A percentile compares a stretch with the other conserved stretches of the same genome.
Conservation (phyloP, 1,140 invertebrate genomes). For the Dinoponera quadriceps region DNA sequence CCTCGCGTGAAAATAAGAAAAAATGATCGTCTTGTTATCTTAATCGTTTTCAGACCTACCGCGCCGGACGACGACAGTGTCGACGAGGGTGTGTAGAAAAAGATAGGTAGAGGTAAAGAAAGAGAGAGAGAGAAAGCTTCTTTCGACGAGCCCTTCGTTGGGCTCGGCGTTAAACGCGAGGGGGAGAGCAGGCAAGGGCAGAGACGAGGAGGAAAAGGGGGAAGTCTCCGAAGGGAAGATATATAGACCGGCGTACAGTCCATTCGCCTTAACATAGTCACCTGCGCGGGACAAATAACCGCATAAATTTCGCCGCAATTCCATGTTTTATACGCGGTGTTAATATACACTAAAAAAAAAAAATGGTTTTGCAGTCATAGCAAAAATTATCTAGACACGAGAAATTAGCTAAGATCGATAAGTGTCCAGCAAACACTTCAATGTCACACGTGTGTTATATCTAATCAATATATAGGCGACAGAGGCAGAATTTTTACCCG, state of each 20-base stretch:
- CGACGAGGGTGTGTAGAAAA: neutral
- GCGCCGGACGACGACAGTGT: constrained; percentile 1
- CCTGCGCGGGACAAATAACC: constrained; percentile 67
- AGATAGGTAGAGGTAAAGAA: neutral
- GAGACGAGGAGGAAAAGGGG: neutral
- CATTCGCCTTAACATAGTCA: constrained; percentile 51
- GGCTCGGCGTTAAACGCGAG: constrained; percentile 1
- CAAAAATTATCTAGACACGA: too few species aligned
- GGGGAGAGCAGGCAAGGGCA: neutral
- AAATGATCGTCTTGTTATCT: constrained; percentile 64
- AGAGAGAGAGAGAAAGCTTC: neutral
- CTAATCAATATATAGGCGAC: too few species aligned
- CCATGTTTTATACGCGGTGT: constrained; percentile 18
- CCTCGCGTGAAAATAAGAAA: constrained; percentile 62
- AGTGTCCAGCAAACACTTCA: too few species aligned
- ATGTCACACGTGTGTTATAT: too few species aligned
- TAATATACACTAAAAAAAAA: constrained; percentile 39
- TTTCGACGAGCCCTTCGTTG: neutral
- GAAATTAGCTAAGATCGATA: too few species aligned
- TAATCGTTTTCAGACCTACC: constrained; percentile 20
- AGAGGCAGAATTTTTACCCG: too few species aligned
- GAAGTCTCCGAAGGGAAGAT: constrained; percentile 50
- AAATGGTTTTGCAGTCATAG: too few species aligned
- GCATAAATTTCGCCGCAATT: constrained; percentile 62
- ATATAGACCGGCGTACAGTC: constrained; percentile 56